Conservation (phyloP, 2,888 invertebrate species). For the Cheilosia urbana region DNA sequence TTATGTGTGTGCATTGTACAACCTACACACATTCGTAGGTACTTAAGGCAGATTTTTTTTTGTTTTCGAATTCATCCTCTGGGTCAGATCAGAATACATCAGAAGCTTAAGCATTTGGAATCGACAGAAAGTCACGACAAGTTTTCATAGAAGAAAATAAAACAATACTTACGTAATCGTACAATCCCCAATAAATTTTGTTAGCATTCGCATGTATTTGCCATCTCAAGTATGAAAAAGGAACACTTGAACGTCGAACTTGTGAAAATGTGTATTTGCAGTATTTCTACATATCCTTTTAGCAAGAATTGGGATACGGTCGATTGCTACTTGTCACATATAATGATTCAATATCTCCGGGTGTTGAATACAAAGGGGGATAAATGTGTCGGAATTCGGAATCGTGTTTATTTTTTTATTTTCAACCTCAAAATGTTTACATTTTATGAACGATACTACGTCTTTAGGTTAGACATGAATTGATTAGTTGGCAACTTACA, state of each 20-base stretch:
- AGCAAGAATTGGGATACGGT: conserved; percentile 29
- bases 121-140: conserved; percentile 53
- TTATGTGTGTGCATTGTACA: conserved; percentile 11
- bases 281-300: neutral
- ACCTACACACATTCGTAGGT: neutral
- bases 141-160: neutral
- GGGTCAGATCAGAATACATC: neutral
- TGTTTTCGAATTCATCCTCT: conserved; percentile 13
- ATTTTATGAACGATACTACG: too few relatives aligned
- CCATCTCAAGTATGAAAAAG: neutral
- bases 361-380: neutral
- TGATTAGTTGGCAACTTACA: too few relatives aligned
- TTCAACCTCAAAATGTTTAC: too few relatives aligned
- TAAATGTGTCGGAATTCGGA: neutral
- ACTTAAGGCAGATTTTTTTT: neutral
- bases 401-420: neutral
- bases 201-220: conserved; percentile 3
- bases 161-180: neutral
- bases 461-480: too few relatives aligned
- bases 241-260: conserved; percentile 16
- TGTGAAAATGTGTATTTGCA: conserved; percentile 12
- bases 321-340: conserved; percentile 21
- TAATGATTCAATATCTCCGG: neutral
- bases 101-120: conserved; percentile 30
- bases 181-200: neutral